These are phyloP conservation scores for Hydrochoerus hydrochaeris DNA, from an alignment of 2,113 vertebrate species.

Conservation along the genomic window DNA sequence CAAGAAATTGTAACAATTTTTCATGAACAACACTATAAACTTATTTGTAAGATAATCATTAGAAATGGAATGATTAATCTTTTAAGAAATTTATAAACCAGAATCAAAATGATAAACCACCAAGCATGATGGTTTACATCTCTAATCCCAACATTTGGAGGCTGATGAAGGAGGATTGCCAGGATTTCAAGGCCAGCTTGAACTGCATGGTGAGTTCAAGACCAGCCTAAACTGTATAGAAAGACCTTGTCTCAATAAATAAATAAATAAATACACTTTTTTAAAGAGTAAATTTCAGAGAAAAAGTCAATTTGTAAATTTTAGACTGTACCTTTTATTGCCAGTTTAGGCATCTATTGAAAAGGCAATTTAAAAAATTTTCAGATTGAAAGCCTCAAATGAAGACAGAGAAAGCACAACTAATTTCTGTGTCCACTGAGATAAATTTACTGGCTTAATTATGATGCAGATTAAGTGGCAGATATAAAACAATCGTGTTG, in stretches of 20 bases:
- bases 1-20: conserved; percentile 55
- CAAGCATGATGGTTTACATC: not conserved
- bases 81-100: conserved; percentile 48
- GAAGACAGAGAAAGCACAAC: conserved; percentile 73
- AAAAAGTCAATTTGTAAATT: conserved; percentile 59
- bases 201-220: not conserved
- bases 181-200: not conserved
- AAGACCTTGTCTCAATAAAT: not conserved
- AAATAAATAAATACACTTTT: not conserved
- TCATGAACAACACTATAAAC: conserved; percentile 51
- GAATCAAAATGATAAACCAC: conserved; percentile 5
- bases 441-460: conserved; percentile 83
- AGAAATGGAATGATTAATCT: conserved; percentile 40
- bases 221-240: not conserved
- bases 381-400: conserved; percentile 68
- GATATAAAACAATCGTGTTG: conserved; percentile 76
- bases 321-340: conserved; percentile 61
- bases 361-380: conserved; percentile 48
- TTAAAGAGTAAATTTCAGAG: not conserved
- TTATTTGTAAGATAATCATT: conserved; percentile 56
- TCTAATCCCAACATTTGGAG: not conserved
- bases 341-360: conserved; percentile 42
- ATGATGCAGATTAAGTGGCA: conserved; percentile 83
- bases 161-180: not conserved
- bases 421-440: conserved; percentile 68